Evolutionary conservation across 1,140 invertebrate genomes (phyloP).

Genomic region (Epicauta chinensis): DNA sequence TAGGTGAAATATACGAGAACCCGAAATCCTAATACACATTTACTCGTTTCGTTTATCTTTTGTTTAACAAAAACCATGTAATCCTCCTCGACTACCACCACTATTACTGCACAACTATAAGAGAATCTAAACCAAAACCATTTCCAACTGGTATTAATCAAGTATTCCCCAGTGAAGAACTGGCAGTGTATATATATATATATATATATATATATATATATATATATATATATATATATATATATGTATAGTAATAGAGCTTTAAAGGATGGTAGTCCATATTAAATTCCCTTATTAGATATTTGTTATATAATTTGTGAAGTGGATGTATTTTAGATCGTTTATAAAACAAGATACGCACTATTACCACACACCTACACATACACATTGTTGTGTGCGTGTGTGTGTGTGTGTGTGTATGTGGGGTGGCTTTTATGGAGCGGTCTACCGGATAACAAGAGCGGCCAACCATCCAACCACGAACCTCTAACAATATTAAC

Average conservation of each 20-base stretch:
- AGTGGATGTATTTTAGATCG: too few relatives aligned
- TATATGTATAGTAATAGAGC: constrained; percentile 1
- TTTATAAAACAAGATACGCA: too few relatives aligned
- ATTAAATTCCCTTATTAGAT: constrained; percentile 26
- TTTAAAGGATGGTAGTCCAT: constrained; percentile 13
- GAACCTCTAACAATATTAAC: too few relatives aligned
- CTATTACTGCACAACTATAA: too few relatives aligned
- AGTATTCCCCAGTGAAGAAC: constrained; percentile 23
- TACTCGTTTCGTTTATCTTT: constrained; percentile 26
- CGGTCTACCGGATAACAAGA: too few relatives aligned
- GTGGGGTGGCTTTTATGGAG: too few relatives aligned
- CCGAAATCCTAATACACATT: constrained; percentile 17
- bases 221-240: constrained; percentile 9
- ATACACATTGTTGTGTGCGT: too few relatives aligned
- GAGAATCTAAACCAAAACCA: constrained; percentile 22
- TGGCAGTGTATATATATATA: constrained; percentile 11
- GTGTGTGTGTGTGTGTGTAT: too few relatives aligned
- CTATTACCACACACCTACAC: too few relatives aligned
- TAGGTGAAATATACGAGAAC: constrained; percentile 16
- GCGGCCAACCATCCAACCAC: too few relatives aligned
- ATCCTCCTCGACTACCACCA: constrained; percentile 4
- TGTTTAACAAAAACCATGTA: constrained; percentile 27
- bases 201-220: not conserved
- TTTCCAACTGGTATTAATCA: constrained; percentile 29
- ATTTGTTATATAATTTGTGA: constrained; percentile 19